Conservation (phyloP, 2,888 invertebrate species). For the Corythucha ciliata region DNA sequence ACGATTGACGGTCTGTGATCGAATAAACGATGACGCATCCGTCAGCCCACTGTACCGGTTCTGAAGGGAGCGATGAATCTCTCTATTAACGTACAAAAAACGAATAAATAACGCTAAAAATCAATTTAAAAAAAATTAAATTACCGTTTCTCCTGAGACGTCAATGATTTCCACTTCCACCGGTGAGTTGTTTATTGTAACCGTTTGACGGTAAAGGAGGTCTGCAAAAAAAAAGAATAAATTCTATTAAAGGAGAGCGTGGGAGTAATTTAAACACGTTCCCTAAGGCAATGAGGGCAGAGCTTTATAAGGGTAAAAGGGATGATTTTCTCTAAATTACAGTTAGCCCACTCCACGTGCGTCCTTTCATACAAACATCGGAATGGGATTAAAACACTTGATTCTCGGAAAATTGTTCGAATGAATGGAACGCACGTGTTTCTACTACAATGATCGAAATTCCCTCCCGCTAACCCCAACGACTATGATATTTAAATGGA, state of each 20-base stretch:
- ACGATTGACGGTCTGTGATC: conserved; percentile 61
- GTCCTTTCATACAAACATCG: too few relatives aligned
- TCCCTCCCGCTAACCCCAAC: too few relatives aligned
- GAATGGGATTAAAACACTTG: too few relatives aligned
- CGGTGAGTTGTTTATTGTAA: conserved; percentile 60
- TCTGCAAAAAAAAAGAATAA: conserved; percentile 48
- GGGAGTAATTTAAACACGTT: background rate
- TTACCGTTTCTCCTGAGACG: conserved; percentile 60
- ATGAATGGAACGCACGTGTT: too few relatives aligned
- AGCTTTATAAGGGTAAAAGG: background rate
- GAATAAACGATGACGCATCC: conserved; percentile 69
- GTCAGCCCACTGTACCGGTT: conserved; percentile 66
- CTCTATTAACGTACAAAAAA: conserved; percentile 39
- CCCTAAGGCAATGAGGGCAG: background rate
- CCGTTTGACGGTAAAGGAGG: conserved; percentile 63
- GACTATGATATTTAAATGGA: too few relatives aligned
- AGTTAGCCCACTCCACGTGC: too few relatives aligned
- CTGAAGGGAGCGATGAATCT: conserved; percentile 45
- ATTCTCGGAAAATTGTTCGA: too few relatives aligned
- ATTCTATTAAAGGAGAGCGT: background rate
- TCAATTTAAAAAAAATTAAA: too few relatives aligned
- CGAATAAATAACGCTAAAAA: too few relatives aligned
- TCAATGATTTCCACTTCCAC: conserved; percentile 71
- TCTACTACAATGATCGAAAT: too few relatives aligned
- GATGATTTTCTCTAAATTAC: too few relatives aligned